These are phyloP conservation scores for Diorhabda carinulata DNA, from an alignment of 1,140 invertebrate species.

Conservation along the genomic window DNA sequence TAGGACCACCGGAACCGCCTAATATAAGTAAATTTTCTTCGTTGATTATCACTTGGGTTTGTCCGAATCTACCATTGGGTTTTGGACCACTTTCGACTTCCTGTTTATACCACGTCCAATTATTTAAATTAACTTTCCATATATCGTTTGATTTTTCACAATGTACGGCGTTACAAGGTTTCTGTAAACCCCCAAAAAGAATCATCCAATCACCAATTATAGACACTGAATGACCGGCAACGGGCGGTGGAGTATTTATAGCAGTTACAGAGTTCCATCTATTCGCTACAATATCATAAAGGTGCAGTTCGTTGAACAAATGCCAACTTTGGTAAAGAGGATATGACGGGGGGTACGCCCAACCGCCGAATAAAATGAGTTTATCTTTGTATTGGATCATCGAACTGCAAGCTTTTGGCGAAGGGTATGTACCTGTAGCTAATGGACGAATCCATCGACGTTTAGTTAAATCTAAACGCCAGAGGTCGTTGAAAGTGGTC, in stretches of 20 bases:
- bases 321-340: slow-evolving; percentile 85
- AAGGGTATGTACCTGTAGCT: slow-evolving; percentile 86
- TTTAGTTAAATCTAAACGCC: slow-evolving; percentile 84
- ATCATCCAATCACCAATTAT: slow-evolving; percentile 85
- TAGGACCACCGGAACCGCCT: slow-evolving; percentile 60
- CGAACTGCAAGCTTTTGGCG: slow-evolving; percentile 91
- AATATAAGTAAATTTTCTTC: slow-evolving; percentile 68
- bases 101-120: slow-evolving; percentile 73
- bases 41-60: slow-evolving; percentile 76
- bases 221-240: slow-evolving; percentile 90
- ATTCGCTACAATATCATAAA: slow-evolving; percentile 79
- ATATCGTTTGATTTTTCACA: slow-evolving; percentile 74
- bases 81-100: slow-evolving; percentile 58
- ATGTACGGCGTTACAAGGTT: slow-evolving; percentile 52
- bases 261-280: slow-evolving; percentile 73
- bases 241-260: slow-evolving; percentile 65
- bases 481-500: slow-evolving; percentile 96
- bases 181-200: slow-evolving; percentile 79
- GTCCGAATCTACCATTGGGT: slow-evolving; percentile 82
- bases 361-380: slow-evolving; percentile 90
- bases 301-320: slow-evolving; percentile 90
- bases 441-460: slow-evolving; percentile 78
- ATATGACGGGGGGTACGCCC: slow-evolving; percentile 89
- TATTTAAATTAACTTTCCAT: slow-evolving; percentile 81
- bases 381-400: slow-evolving; percentile 79